Evolutionary conservation across 2,797 vertebrate species (phyloP).

Genomic region (Chiloscyllium punctatum): DNA sequence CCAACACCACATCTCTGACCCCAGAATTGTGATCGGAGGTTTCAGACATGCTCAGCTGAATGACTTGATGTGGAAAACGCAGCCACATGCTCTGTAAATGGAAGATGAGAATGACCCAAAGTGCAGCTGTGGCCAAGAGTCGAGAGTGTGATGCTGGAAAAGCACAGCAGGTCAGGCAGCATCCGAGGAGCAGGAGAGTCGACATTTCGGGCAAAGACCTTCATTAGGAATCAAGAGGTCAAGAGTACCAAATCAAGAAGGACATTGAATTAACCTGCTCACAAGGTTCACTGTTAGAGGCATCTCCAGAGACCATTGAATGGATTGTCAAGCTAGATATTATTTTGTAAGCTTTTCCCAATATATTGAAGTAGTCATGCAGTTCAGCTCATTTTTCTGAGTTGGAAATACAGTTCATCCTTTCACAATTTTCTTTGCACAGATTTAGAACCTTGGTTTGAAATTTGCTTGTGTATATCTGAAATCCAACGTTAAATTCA

Average conservation of each 20-base stretch:
- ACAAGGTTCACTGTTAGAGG: not conserved
- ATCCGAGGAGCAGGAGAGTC: no score
- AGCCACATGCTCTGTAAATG: not conserved
- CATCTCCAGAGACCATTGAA: not conserved
- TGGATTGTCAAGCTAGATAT: no score
- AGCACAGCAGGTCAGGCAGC: no score
- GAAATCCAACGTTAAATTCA: not conserved
- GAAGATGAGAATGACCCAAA: not conserved
- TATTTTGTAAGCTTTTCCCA: no score
- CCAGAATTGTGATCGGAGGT: not conserved
- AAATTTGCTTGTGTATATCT: not conserved
- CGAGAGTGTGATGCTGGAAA: no score
- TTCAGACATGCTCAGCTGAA: not conserved
- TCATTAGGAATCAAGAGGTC: no score
- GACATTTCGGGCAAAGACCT: no score
- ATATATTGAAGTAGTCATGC: no score
- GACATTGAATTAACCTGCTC: not conserved
- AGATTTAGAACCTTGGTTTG: not conserved
- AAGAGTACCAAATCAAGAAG: not conserved
- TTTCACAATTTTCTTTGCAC: not conserved
- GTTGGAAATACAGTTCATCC: not conserved
- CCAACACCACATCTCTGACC: not conserved
- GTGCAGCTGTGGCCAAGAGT: not conserved
- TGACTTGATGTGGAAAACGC: not conserved
- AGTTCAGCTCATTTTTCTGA: not conserved